Conservation (phyloP, 2,113 vertebrate genomes). For the Apistogramma diplotaenia region DNA sequence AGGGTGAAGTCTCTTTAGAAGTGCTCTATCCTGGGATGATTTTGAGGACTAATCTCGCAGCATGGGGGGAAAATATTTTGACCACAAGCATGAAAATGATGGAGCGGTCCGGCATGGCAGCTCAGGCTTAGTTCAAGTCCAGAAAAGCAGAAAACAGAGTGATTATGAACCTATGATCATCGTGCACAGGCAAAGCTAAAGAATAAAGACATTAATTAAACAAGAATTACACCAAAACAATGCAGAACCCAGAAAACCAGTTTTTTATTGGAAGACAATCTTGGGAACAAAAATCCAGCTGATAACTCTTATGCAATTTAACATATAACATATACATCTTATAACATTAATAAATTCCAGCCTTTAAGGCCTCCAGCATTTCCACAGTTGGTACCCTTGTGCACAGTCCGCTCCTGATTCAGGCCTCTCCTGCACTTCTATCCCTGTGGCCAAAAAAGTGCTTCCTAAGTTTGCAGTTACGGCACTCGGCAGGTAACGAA, state of each 20-base stretch:
- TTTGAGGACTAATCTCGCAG: constrained; percentile 10
- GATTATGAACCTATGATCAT: not conserved
- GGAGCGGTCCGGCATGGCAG: not conserved
- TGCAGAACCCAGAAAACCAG: constrained; percentile 40
- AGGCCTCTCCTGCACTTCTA: not conserved
- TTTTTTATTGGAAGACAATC: constrained; percentile 77
- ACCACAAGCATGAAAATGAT: constrained; percentile 7
- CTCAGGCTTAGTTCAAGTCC: not conserved
- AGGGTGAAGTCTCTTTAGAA: constrained; percentile 20
- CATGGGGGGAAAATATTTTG: not conserved
- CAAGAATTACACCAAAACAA: not conserved
- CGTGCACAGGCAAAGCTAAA: not conserved
- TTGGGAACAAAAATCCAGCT: constrained; percentile 53
- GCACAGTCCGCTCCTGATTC: not conserved
- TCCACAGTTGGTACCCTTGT: not conserved
- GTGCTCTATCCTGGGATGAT: constrained; percentile 2
- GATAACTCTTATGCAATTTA: constrained; percentile 46
- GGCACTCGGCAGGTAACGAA: constrained; percentile 28
- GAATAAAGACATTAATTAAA: not conserved
- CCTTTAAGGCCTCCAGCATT: constrained; percentile 1
- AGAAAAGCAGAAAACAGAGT: not conserved
- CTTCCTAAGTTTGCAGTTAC: constrained; percentile 38
- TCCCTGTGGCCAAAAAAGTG: constrained; percentile 13
- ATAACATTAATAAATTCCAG: constrained; percentile 19
- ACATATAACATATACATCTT: constrained; percentile 60